Percentiles rank a stretch among this genome's conserved stretches.
Evolutionary conservation across 2,797 vertebrate genomes (phyloP).

Genomic region (Iguana delicatissima): DNA sequence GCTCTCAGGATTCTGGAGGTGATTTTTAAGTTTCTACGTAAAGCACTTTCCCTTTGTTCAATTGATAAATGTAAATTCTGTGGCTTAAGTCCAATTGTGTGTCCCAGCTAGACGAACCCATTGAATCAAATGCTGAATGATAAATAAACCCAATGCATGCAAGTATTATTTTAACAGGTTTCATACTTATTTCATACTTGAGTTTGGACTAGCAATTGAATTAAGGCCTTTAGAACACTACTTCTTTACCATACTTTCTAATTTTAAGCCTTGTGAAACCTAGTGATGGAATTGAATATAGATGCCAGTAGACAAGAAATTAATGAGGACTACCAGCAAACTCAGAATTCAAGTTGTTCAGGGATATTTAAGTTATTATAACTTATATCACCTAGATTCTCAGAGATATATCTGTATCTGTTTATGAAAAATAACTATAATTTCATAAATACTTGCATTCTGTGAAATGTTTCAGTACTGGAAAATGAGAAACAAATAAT

Average conservation of each 20-base stretch:
- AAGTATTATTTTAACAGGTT: too few relatives aligned
- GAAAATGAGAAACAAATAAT: background rate
- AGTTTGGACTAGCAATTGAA: too few relatives aligned
- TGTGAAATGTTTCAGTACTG: background rate
- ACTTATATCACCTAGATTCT: background rate
- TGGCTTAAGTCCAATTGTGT: too few relatives aligned
- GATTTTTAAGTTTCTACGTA: too few relatives aligned
- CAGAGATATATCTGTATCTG: background rate
- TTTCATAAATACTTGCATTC: background rate
- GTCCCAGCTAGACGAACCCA: too few relatives aligned
- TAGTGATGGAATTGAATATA: background rate
- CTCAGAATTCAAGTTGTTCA: background rate
- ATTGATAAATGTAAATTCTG: background rate
- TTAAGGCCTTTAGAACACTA: background rate
- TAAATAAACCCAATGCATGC: too few relatives aligned
- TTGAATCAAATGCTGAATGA: too few relatives aligned
- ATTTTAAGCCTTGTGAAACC: background rate
- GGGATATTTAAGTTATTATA: background rate
- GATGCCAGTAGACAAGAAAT: background rate
- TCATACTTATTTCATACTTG: too few relatives aligned
- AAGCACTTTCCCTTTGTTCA: too few relatives aligned
- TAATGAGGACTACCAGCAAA: background rate
- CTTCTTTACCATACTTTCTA: background rate
- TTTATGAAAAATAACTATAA: background rate
- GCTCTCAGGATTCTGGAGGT: too few relatives aligned